Conservation (phyloP, 2,113 vertebrate genomes). For the Neolamprologus variostigma region DNA sequence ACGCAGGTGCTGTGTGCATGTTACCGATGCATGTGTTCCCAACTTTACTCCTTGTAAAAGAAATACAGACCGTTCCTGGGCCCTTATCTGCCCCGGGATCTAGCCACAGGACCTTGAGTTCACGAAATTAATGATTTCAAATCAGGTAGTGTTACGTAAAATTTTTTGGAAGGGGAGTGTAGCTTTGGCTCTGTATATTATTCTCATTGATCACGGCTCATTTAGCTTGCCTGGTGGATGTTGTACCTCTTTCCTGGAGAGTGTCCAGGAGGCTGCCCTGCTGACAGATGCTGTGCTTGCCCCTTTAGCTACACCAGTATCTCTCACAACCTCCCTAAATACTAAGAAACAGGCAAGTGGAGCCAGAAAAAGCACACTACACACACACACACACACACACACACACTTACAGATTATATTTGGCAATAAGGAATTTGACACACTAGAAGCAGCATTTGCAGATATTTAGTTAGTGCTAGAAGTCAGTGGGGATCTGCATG, state of each 20-base stretch:
- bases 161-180: not conserved
- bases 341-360: not conserved
- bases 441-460: not conserved
- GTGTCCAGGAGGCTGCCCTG: conserved; percentile 51
- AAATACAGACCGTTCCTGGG: not conserved
- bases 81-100: not conserved
- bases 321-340: not conserved
- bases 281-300: conserved; percentile 55
- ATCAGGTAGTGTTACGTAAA: not conserved
- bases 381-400: too few species aligned
- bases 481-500: not conserved
- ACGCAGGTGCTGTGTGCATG: not conserved
- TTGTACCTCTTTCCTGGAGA: conserved; percentile 51
- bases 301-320: not conserved
- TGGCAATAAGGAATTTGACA: not conserved
- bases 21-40: conserved; percentile 20
- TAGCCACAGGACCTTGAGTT: not conserved
- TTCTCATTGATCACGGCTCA: conserved; percentile 50
- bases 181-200: not conserved
- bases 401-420: too few species aligned
- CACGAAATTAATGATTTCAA: not conserved
- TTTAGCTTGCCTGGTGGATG: conserved; percentile 36
- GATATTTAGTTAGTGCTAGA: not conserved
- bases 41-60: conserved; percentile 16
- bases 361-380: not conserved